phyloP scores from a whole-genome alignment of 2,888 invertebrate genomes.

The Proisotoma minuta region DNA sequence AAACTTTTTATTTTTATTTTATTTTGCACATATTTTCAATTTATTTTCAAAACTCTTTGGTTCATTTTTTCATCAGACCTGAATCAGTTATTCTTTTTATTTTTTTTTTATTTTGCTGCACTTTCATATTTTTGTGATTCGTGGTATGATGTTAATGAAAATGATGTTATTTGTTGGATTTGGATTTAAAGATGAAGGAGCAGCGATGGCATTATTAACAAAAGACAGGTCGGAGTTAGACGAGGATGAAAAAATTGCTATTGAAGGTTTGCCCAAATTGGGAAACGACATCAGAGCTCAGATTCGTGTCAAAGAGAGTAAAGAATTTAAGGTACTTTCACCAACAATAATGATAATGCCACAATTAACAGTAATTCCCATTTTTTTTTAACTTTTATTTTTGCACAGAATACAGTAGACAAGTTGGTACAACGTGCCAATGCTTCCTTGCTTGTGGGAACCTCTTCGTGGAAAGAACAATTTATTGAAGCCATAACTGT shows the following conservation, averaged over 20 bases:
- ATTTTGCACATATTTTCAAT: background rate
- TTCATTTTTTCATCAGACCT: background rate
- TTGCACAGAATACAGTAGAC: conserved; percentile 98
- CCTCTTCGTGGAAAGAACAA: conserved; percentile 99
- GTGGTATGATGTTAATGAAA: background rate
- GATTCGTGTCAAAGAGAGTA: conserved; percentile 92
- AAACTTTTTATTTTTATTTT: too few species aligned
- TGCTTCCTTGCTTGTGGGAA: conserved; percentile 81
- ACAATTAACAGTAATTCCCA: too few species aligned
- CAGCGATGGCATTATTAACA: conserved; percentile 38
- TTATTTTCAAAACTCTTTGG: background rate
- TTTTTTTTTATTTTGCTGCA: background rate
- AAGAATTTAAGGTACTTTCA: conserved; percentile 97
- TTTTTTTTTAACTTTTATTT: conserved; percentile 7
- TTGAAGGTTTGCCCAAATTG: conserved; percentile 84
- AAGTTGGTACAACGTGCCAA: conserved; percentile 96
- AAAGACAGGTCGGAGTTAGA: conserved; percentile 60
- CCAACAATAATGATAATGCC: too few species aligned
- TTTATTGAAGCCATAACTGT: conserved; percentile 95
- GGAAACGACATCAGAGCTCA: conserved; percentile 82
- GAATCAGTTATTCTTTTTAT: conserved; percentile 2
- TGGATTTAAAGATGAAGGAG: conserved; percentile 33
- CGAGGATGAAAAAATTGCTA: conserved; percentile 77
- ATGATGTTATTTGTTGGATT: conserved; percentile 5
- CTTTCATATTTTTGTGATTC: background rate